Percentiles rank a stretch among this genome's conserved stretches.
phyloP scores from a whole-genome alignment of 2,113 vertebrate species.

The Bubalus kerabau region DNA sequence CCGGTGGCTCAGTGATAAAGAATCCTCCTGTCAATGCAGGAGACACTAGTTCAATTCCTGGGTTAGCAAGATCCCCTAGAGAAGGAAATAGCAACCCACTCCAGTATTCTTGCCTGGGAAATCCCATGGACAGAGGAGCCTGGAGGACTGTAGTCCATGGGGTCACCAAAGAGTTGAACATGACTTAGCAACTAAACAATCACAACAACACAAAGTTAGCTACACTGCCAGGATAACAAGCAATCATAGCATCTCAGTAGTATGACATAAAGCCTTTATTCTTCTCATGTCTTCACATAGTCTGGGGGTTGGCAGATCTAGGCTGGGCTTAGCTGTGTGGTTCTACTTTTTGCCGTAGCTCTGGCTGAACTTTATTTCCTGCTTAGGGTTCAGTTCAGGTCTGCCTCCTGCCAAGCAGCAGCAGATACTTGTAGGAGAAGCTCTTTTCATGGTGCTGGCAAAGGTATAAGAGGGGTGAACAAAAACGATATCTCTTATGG shows the following conservation, averaged over 20 bases:
- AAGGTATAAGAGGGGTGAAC: neutral
- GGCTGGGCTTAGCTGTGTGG: neutral
- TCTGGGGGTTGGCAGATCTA: neutral
- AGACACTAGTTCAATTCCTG: neutral
- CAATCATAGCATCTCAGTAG: neutral
- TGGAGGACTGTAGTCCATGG: neutral
- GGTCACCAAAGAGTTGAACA: neutral
- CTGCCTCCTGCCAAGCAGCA: neutral
- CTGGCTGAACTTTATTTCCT: neutral
- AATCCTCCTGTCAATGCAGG: neutral
- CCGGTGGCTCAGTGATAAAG: neutral
- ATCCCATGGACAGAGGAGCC: neutral
- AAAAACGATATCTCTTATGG: neutral
- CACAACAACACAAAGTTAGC: neutral
- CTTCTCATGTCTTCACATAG: neutral
- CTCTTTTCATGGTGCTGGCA: neutral
- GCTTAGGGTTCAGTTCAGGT: neutral
- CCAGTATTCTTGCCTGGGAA: neutral
- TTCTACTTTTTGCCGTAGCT: neutral
- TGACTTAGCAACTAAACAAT: neutral
- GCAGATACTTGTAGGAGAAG: neutral
- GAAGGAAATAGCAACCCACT: neutral
- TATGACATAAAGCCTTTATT: too few relatives aligned
- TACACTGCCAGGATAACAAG: neutral
- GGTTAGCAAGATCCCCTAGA: neutral